Conservation (phyloP, 2,888 invertebrate genomes). For the Acronicta alni region DNA sequence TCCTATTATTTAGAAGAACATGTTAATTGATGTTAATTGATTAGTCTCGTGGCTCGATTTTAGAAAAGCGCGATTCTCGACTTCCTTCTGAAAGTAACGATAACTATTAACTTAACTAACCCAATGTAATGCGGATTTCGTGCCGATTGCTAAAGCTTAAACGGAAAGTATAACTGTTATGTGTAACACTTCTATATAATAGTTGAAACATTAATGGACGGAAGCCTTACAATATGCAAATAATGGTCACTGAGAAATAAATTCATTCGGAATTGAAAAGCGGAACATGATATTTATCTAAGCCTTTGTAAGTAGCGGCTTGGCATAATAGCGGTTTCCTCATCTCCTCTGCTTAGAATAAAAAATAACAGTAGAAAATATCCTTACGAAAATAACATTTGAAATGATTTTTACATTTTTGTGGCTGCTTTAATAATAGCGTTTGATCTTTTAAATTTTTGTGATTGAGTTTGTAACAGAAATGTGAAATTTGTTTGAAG, state of each 20-base stretch:
- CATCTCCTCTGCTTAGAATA: background rate
- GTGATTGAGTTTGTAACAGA: too few species aligned
- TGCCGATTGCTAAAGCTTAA: background rate
- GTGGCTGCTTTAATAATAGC: background rate
- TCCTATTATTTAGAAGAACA: too few species aligned
- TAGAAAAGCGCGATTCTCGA: too few species aligned
- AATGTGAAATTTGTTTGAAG: too few species aligned
- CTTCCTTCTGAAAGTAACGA: too few species aligned
- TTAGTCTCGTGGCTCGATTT: too few species aligned
- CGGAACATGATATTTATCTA: conserved; percentile 5
- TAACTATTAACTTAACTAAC: background rate
- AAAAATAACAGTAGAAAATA: background rate
- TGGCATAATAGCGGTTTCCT: background rate
- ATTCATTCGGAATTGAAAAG: conserved; percentile 18
- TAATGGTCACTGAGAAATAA: conserved; percentile 14
- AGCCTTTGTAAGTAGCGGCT: conserved; percentile 5
- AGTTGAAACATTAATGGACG: conserved; percentile 14
- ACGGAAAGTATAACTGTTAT: background rate
- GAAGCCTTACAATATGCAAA: background rate
- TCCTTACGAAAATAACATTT: background rate
- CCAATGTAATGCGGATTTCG: background rate
- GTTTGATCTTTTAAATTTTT: too few species aligned
- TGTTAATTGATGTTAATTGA: too few species aligned
- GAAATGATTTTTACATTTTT: background rate
- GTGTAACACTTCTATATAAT: background rate